phyloP scores from a whole-genome alignment of 1,140 invertebrate species.

The Popillia japonica region DNA sequence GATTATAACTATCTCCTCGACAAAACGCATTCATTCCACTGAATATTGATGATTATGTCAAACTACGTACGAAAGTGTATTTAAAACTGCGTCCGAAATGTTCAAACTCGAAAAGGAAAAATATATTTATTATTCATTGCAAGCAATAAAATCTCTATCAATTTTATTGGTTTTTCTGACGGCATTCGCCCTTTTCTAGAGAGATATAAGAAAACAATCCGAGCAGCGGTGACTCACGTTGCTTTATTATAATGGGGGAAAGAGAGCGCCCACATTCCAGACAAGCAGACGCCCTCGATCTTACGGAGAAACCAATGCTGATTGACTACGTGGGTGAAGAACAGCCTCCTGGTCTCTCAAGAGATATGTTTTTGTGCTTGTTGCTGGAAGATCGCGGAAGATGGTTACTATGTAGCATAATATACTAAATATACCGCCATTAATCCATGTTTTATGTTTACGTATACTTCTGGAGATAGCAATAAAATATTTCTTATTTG shows the following conservation, averaged over 20 bases:
- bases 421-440: neutral
- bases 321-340: slow-evolving; percentile 13
- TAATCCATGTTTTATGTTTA: slow-evolving; percentile 7
- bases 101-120: neutral
- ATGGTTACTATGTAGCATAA: neutral
- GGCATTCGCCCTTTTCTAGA: neutral
- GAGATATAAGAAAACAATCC: slow-evolving; percentile 7
- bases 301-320: neutral
- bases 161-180: slow-evolving; percentile 7
- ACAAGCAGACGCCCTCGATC: slow-evolving; percentile 4
- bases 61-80: neutral
- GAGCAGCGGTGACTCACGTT: neutral
- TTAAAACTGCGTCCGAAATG: neutral
- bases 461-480: neutral
- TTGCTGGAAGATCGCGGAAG: neutral
- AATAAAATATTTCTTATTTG: slow-evolving; percentile 3
- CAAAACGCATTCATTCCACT: neutral
- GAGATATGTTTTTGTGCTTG: neutral
- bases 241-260: neutral
- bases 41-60: neutral
- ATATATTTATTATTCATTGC: slow-evolving; percentile 19
- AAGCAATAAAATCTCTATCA: slow-evolving; percentile 3
- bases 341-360: neutral
- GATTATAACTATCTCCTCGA: neutral
- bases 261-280: slow-evolving; percentile 2